Evolutionary conservation across 2,797 vertebrate genomes (phyloP).

Genomic region (Pseudocheirus occidentalis): DNA sequence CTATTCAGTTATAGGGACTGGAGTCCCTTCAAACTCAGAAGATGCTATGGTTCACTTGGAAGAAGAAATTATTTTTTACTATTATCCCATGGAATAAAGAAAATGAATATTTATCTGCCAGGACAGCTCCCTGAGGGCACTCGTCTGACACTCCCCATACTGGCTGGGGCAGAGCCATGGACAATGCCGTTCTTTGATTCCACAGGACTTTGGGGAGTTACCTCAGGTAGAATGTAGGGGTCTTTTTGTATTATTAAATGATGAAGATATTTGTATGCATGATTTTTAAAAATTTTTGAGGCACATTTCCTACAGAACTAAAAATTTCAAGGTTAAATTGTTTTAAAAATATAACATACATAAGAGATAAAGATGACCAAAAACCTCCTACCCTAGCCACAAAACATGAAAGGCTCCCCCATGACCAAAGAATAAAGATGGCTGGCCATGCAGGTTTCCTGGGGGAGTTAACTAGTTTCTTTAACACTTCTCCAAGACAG

Average conservation of each 20-base stretch:
- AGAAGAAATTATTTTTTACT: not conserved
- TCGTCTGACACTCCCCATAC: too few relatives aligned
- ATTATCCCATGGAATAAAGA: not conserved
- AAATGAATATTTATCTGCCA: not conserved
- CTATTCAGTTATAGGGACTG: not conserved
- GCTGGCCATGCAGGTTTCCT: not conserved
- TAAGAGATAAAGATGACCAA: not conserved
- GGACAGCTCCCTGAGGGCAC: not conserved
- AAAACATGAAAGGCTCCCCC: not conserved
- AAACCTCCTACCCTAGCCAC: not conserved
- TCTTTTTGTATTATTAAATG: not conserved
- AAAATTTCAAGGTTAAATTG: not conserved
- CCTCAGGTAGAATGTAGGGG: not conserved
- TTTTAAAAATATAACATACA: not conserved
- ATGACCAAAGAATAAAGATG: not conserved
- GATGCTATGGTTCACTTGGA: not conserved
- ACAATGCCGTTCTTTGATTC: not conserved
- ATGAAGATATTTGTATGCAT: not conserved
- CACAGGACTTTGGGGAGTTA: not conserved
- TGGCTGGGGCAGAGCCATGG: not conserved
- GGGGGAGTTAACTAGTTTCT: not conserved
- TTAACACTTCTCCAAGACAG: not conserved
- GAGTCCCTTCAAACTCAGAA: not conserved
- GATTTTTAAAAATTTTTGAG: not conserved
- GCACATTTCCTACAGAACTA: not conserved